Base-by-base conservation (phyloP, 2,797 vertebrate species). In the Serranus cabrilla region DNA sequence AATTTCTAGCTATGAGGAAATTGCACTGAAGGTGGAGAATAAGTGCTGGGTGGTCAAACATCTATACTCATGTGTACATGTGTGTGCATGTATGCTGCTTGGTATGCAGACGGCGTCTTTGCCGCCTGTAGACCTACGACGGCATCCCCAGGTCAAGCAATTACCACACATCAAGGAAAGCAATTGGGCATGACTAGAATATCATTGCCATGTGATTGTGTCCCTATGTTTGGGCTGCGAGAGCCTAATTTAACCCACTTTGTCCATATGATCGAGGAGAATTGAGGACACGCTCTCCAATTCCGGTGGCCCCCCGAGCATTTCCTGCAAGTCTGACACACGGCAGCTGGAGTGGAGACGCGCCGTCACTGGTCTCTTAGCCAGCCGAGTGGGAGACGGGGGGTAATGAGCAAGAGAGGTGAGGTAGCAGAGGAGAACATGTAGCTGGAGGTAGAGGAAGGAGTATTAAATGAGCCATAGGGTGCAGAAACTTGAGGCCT, bases 111-210 rank as follows among this genome's bases (percentile, higher is more conserved):
- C 75, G 13, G 78, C 34, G 14, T 87, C 55, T 14, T 70, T 61
- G 21, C 77, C 16, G 76, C 82, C 78, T 80, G 83, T 86, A 80
- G 77, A 61, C 75, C 50, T 54, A 42, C 79, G 55, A 74, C 52
- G 49, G 72, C 75, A 54, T 90, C 85, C 82, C 60, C 75, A 77
- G 90, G 94, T 94, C 92, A 93, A 87, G 80, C 93, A 94, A 94
- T 95, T 95, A 93, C 94, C 85, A 82, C 88, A 90, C 93, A 95
- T 94, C 93, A 94, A 91, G 91, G 76, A 78, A 89, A 90, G 89
- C 92, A 94, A 95, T 94, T 96, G 92, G 84, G 75, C 91, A 75
- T 95, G 92, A 95, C 92, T 91, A 92, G 94, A 93, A 92, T 92
- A 93, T 92, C 89, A 91, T 85, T 78, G 83, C 83, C 79, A 66